Evolutionary conservation across 2,113 vertebrate species (phyloP).

Genomic region (Mohoua ochrocephala): DNA sequence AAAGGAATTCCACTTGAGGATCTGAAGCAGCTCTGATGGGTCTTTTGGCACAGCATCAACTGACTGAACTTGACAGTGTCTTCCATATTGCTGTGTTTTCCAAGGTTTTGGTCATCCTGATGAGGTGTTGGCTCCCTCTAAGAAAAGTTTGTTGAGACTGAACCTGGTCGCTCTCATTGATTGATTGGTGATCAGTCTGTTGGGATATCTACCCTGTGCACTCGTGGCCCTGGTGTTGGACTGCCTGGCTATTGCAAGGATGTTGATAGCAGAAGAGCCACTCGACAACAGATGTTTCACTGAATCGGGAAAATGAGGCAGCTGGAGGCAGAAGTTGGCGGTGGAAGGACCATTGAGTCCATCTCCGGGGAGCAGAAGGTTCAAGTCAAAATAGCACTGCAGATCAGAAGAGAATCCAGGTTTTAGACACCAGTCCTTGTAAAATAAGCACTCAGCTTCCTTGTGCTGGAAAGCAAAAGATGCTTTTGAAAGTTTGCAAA

Average conservation of each 20-base stretch:
- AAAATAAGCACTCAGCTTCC: neutral
- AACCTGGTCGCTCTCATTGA: neutral
- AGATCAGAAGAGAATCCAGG: neutral
- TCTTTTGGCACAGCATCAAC: neutral
- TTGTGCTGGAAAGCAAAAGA: neutral
- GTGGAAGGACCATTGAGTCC: neutral
- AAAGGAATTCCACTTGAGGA: slow-evolving; percentile 30
- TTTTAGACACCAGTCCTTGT: neutral
- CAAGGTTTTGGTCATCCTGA: neutral
- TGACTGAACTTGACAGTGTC: neutral
- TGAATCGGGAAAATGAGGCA: neutral
- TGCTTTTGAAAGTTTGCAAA: neutral
- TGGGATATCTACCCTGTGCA: neutral
- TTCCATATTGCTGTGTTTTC: neutral
- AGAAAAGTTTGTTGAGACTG: neutral
- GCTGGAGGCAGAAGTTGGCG: neutral
- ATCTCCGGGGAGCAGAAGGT: neutral
- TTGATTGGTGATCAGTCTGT: neutral
- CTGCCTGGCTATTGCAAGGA: neutral
- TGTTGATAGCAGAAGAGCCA: neutral
- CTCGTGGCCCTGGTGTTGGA: neutral
- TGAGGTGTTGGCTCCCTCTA: neutral
- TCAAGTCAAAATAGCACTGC: neutral
- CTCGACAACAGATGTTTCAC: neutral
- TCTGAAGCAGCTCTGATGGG: neutral